Conservation (phyloP, 1,140 invertebrate genomes). For the Pseudomyrmex pallidus region DNA sequence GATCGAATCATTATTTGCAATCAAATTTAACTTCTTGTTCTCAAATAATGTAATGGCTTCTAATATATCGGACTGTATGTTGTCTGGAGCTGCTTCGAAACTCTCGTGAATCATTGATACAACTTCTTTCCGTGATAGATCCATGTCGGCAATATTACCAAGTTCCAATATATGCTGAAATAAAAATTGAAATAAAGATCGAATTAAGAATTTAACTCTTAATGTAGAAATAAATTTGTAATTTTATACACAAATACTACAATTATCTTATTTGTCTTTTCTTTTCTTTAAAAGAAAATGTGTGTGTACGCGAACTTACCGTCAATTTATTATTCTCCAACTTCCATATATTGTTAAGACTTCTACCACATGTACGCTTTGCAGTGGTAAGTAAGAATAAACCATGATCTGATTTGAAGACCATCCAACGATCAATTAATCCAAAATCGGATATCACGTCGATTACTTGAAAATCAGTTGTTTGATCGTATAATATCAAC, state of each 20-base stretch:
- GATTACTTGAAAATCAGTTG: conserved; percentile 62
- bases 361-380: conserved; percentile 59
- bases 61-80: not conserved
- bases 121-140: conserved; percentile 67
- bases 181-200: conserved; percentile 56
- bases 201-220: not conserved
- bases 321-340: conserved; percentile 75
- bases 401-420: conserved; percentile 68
- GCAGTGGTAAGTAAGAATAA: conserved; percentile 80
- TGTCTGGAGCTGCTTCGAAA: not conserved
- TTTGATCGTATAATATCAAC: conserved; percentile 68
- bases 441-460: conserved; percentile 71
- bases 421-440: conserved; percentile 76
- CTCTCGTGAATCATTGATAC: conserved; percentile 40
- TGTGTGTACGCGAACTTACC: conserved; percentile 55
- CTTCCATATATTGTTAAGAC: conserved; percentile 81
- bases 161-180: conserved; percentile 73
- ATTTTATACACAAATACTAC: not conserved
- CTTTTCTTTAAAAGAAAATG: too few relatives aligned
- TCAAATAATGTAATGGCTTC: not conserved
- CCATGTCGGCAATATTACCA: conserved; percentile 64
- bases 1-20: conserved; percentile 38
- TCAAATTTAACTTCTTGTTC: conserved; percentile 43
- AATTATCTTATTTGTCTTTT: not conserved
- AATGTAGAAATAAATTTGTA: not conserved